Percentiles rank a stretch among this genome's conserved stretches.
Conservation (phyloP, 2,888 invertebrate species). For the Andricus curvator region DNA sequence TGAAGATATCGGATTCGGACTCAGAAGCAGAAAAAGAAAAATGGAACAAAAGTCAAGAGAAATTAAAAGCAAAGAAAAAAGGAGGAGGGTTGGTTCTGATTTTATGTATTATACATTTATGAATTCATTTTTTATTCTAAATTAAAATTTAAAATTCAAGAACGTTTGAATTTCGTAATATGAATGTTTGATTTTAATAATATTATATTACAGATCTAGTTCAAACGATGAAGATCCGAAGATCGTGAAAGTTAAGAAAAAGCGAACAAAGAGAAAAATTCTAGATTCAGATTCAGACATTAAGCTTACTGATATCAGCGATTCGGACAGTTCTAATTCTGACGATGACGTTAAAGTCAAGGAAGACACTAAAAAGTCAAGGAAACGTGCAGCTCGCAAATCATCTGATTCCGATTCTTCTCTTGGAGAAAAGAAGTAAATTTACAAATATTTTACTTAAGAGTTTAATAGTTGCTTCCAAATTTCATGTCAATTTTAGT, state of each 20-base stretch:
- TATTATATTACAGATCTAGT: slow-evolving; percentile 44
- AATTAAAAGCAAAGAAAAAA: slow-evolving; percentile 52
- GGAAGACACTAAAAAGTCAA: slow-evolving; percentile 56
- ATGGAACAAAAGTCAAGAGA: slow-evolving; percentile 55
- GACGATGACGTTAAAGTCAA: slow-evolving; percentile 45
- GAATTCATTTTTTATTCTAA: not conserved
- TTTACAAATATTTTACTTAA: not conserved
- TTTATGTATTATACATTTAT: not conserved
- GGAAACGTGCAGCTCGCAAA: slow-evolving; percentile 55
- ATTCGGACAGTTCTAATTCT: slow-evolving; percentile 48
- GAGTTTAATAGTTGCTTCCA: too few species aligned
- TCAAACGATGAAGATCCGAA: slow-evolving; percentile 50
- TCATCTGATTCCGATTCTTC: slow-evolving; percentile 69
- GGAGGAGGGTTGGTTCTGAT: slow-evolving; percentile 50
- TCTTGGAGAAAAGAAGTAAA: slow-evolving; percentile 59
- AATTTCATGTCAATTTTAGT: too few species aligned
- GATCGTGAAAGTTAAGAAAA: slow-evolving; percentile 46
- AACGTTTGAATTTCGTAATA: not conserved
- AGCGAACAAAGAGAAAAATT: slow-evolving; percentile 59
- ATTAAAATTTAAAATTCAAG: not conserved
- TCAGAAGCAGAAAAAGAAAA: slow-evolving; percentile 66
- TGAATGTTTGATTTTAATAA: not conserved
- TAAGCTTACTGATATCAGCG: slow-evolving; percentile 49
- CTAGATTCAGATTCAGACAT: slow-evolving; percentile 68
- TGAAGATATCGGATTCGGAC: slow-evolving; percentile 68